phyloP scores from a whole-genome alignment of 1,140 invertebrate species.

The Copidosoma floridanum region DNA sequence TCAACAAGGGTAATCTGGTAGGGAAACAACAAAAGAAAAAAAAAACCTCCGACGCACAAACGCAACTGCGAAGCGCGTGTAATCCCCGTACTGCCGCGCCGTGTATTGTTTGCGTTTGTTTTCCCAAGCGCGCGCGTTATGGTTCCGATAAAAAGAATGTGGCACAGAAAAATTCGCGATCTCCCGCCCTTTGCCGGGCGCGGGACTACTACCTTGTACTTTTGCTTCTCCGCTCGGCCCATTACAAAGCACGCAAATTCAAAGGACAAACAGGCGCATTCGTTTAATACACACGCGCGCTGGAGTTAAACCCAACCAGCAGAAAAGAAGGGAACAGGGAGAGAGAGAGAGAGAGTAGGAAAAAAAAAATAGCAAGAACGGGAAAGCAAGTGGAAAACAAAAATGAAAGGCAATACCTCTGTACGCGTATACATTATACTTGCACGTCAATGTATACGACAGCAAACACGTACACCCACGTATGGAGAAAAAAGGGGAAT shows the following conservation, averaged over 20 bases:
- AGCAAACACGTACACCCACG: neutral
- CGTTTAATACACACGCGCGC: neutral
- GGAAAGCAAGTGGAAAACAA: conserved; percentile 16
- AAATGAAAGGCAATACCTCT: no score
- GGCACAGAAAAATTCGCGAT: conserved; percentile 1
- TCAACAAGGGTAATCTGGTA: no score
- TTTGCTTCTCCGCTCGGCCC: no score
- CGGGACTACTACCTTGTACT: no score
- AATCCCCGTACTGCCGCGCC: no score
- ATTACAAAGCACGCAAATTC: neutral
- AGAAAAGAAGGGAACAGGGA: conserved; percentile 29
- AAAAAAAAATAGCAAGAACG: conserved; percentile 19
- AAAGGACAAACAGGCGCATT: no score
- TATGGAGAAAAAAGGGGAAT: conserved; percentile 6
- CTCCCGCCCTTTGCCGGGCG: neutral
- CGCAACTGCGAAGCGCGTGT: no score
- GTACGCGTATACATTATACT: no score
- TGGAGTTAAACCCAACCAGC: conserved; percentile 7
- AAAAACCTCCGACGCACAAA: no score
- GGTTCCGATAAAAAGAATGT: conserved; percentile 8
- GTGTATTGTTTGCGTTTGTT: no score
- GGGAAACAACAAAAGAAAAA: neutral
- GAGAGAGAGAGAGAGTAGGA: conserved; percentile 26
- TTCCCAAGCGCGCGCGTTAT: no score
- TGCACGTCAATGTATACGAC: no score